Evolutionary conservation across 92 coral and sea anemone species (phyloP).

Genomic region (Heliopora coerulea): DNA sequence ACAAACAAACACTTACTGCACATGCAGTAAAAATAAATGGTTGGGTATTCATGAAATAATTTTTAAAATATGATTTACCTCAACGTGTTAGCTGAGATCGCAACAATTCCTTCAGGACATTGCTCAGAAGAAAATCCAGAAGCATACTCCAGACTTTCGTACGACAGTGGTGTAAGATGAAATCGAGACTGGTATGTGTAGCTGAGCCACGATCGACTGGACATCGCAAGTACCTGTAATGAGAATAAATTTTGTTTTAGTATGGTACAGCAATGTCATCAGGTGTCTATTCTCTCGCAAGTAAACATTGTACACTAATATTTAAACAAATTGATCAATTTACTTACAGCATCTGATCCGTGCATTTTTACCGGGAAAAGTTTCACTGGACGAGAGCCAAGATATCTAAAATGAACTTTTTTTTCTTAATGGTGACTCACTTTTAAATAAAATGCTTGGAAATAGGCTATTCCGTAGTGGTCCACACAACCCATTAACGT

Average conservation of each 20-base stretch:
- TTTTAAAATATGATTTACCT: no score
- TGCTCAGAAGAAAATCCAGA: conserved; percentile 99
- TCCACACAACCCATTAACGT: no score
- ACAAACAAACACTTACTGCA: no score
- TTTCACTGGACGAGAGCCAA: conserved; percentile 96
- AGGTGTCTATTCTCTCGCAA: no score
- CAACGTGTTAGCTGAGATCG: conserved; percentile 91
- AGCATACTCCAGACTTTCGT: conserved; percentile 94
- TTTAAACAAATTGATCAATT: no score
- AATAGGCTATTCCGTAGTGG: no score
- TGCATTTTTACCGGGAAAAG: conserved; percentile 95
- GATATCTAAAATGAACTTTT: conserved; percentile 65
- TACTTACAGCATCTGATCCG: conserved; percentile 92
- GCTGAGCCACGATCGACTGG: conserved; percentile 98
- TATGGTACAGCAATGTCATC: neutral
- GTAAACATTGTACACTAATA: no score
- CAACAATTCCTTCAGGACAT: conserved; percentile 99
- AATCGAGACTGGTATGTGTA: conserved; percentile 94
- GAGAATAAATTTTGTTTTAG: neutral
- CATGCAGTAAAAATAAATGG: no score
- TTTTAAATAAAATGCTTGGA: no score
- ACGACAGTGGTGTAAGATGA: conserved; percentile 92
- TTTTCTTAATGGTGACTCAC: no score
- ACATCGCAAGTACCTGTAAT: conserved; percentile 94
- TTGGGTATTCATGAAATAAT: no score